Evolutionary conservation across 2,888 invertebrate genomes (phyloP), one percentile per base, ranked within the genome.

Genomic region (Gryllus longicercus): DNA sequence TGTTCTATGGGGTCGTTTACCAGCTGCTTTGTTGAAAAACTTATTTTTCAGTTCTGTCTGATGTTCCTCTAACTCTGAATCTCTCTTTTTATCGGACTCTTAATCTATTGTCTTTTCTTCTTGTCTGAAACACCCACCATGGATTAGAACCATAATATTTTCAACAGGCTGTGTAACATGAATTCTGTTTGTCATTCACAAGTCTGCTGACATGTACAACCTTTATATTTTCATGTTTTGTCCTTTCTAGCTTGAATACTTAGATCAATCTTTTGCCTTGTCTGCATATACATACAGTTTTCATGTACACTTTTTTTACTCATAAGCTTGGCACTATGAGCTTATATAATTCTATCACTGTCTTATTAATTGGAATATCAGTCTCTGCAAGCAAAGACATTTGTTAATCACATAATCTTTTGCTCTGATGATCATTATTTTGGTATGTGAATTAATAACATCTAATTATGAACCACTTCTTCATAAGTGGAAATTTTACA

Each of bases 61-160:
- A 63, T 63, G 16, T 63, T 63, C 63, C 63, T 63, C 63, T 63
- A n/a, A 63, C n/a, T 38, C 38, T 16, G 63, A 63, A 63, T 63
- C 14, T 63, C 63, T 63, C 63, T 63, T 63, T 63, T 63, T 63
- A 63, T n/a, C 14, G n/a, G 14, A 63, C 14, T 63, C 14, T 38
- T 63, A n/a, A 63, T 63, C 63, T 63, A 63, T n/a, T 63, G n/a
- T n/a, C 63, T 63, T n/a, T 63, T 63, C 63, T 63, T 63, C 63
- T 63, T n/a, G 16, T 18, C n/a, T 63, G 63, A n/a, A 63, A 63
- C 63, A 63, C n/a, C 63, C n/a, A 14, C 14, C 63, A 63, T 63
- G 63, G n/a, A 63, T 63, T 63, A 63, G 63, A 63, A 63, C 63
- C 63, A 63, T 63, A 63, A 63, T 63, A 63, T 63, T 63, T 63